These are phyloP conservation scores for Seladonia tumulorum DNA, from an alignment of 2,888 invertebrate species.

Conservation along the genomic window DNA sequence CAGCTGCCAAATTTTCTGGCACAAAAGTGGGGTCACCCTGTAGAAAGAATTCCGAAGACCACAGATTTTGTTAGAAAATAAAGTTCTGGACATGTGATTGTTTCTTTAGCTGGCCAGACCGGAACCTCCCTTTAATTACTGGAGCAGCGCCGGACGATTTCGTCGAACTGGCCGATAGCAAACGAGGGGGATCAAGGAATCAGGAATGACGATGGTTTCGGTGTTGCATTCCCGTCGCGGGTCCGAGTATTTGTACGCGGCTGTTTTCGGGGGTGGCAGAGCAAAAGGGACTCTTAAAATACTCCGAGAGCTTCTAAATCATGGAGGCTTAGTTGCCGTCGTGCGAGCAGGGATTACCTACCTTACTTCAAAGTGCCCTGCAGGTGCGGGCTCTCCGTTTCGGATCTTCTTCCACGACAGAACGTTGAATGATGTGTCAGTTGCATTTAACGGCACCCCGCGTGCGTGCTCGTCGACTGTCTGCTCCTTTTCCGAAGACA, in stretches of 20 bases:
- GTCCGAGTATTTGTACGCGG: slow-evolving; percentile 58
- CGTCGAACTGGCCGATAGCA: slow-evolving; percentile 22
- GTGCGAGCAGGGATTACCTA: slow-evolving; percentile 83
- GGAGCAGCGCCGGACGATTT: not conserved
- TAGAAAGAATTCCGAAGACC: not conserved
- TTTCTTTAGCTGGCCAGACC: not conserved
- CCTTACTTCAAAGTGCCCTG: slow-evolving; percentile 83
- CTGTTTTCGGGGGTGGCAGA: slow-evolving; percentile 74
- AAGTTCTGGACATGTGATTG: not conserved
- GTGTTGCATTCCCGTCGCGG: slow-evolving; percentile 64
- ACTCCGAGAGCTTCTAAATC: slow-evolving; percentile 84
- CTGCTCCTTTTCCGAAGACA: slow-evolving; percentile 44
- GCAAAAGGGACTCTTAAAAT: slow-evolving; percentile 83
- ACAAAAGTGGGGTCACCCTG: no score
- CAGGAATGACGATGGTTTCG: slow-evolving; percentile 58
- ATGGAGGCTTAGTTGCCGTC: slow-evolving; percentile 83
- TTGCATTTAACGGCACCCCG: slow-evolving; percentile 71
- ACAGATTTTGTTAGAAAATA: not conserved
- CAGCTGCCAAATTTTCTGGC: no score
- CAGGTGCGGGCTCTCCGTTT: slow-evolving; percentile 82
- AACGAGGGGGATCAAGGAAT: slow-evolving; percentile 59
- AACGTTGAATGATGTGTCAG: slow-evolving; percentile 80
- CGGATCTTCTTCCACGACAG: slow-evolving; percentile 74
- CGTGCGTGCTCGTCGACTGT: slow-evolving; percentile 61
- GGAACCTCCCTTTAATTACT: not conserved